Evolutionary conservation across 37 sponge, comb jelly and placozoan genomes (phyloP), one percentile per base, ranked within the genome.

Genomic region (Chondrosia reniformis): DNA sequence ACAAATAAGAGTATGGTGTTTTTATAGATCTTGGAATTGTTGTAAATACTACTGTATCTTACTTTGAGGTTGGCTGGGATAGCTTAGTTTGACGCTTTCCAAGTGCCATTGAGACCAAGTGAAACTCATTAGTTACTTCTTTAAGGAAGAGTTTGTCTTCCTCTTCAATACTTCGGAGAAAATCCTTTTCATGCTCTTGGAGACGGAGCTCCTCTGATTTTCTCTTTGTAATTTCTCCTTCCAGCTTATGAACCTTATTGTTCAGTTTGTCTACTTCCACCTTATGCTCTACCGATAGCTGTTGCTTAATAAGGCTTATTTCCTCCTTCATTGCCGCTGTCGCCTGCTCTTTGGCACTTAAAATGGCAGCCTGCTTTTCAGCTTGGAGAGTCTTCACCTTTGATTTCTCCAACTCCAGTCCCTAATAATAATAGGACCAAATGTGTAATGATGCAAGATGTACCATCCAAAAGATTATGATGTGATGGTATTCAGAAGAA

Each of bases 341-440:
- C 1, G 43, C 4, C 24, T 41, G 10, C 2, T 69, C 72, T 1
- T 25, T 36, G 22, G 72, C 44, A 3, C 43, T 19, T 12, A 24
- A 41, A 19, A 69, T 7, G 3, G 72, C 72, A n/a, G 72, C n/a
- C 43, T 69, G 72, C 43, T 69, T 69, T 38, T 69, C 72, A 25
- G 40, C n/a, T 19, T 17, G 42, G 22, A 69, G 72, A 5, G 42
- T 17, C 7, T 38, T 6, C 24, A 44, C 44, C 43, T 36, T 39
- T 69, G 44, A 13, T 21, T 40, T 4, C 42, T 44, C 72, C 39
- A 40, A 1, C 44, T n/a, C 72, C 42, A 25, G 42, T 3, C 44
- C 4, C 1, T 24, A 40, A 49, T 19, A 49, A 15, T 49, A 49
- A 10, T 49, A 49, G 15, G 15, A 49, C 15, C 15, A 15, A 49